Base-by-base conservation (phyloP, 2,113 vertebrate species). In the Myrmecobius fasciatus region DNA sequence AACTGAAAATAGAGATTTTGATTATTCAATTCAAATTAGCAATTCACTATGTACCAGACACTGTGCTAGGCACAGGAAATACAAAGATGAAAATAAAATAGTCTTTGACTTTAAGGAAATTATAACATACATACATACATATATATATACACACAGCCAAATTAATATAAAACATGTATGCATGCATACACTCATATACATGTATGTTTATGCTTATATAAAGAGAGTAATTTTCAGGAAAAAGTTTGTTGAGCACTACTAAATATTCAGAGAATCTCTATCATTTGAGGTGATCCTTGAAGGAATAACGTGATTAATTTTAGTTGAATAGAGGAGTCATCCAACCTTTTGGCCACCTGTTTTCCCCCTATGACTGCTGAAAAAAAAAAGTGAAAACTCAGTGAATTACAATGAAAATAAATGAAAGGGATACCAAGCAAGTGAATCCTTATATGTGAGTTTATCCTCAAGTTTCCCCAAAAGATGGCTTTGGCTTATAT, bases 401-500 rank as follows among this genome's bases (percentile, higher is more conserved):
- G 0, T 83, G 36, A 83, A 43, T 43, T 83, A 83, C 6, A 83
- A 43, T 83, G n/a, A 83, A 83, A 83, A 83, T 17, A 43, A 83
- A 83, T 83, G 67, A 24, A 20, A 83, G n/a, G 67, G 67, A 43
- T n/a, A 83, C 52, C 53, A 92, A 93, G 56, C 5, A 91, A 89
- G 5, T 7, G 26, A 60, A 53, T 52, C n/a, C 67, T 83, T 83
- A 24, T 36, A 95, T 91, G 89, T 91, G 89, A 96, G 94, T 95
- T 83, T 53, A 43, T 89, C 12, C 92, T 92, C 67, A 24, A 83
- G 94, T 75, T 92, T 43, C 25, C 52, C 53, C 53, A 89, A 52
- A 92, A 24, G 56, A 43, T 47, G 54, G 56, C 5, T 67, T 92
- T 94, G 48, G 8, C 28, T 52, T 83, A 93, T 51, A 53, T 52